Percentiles rank a stretch among this genome's conserved stretches.
Conservation (phyloP, 1,140 invertebrate species). For the Philotrypesis tridentata region DNA sequence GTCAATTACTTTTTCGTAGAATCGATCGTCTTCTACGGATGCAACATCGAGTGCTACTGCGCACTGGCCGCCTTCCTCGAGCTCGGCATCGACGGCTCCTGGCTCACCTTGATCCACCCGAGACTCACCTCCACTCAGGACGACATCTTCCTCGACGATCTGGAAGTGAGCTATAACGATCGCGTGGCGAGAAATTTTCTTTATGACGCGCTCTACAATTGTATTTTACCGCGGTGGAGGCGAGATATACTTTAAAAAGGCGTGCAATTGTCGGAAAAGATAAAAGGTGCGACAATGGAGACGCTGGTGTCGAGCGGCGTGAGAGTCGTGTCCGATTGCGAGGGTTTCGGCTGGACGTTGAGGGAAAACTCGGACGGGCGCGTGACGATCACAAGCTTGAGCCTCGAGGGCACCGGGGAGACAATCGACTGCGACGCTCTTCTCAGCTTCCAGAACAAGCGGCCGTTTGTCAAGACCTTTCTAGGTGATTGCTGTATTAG, state of each 20-base stretch:
- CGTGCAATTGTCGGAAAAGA: constrained; percentile 45
- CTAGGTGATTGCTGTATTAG: constrained; percentile 17
- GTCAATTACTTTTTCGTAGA: constrained; percentile 60
- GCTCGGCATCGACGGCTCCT: constrained; percentile 71
- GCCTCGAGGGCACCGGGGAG: not conserved
- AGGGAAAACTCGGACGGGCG: too few species aligned
- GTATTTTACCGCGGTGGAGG: too few species aligned
- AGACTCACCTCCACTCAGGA: constrained; percentile 62
- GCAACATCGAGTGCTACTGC: constrained; percentile 76
- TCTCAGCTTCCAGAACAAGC: constrained; percentile 3
- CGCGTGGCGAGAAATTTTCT: too few species aligned
- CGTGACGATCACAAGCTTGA: not conserved
- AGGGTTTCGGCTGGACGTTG: constrained; percentile 53
- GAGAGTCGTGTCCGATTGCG: constrained; percentile 53
- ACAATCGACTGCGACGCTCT: constrained; percentile 20
- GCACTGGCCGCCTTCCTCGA: constrained; percentile 76
- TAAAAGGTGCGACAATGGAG: constrained; percentile 54
- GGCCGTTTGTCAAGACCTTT: not conserved
- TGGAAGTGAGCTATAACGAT: constrained; percentile 58
- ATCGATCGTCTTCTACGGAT: constrained; percentile 77
- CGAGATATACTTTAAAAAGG: too few species aligned
- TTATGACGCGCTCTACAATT: too few species aligned
- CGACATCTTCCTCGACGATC: constrained; percentile 66
- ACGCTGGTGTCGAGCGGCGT: constrained; percentile 52
- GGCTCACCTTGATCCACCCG: constrained; percentile 76